Conservation (phyloP, 2,113 vertebrate genomes). For the Lepus europaeus region DNA sequence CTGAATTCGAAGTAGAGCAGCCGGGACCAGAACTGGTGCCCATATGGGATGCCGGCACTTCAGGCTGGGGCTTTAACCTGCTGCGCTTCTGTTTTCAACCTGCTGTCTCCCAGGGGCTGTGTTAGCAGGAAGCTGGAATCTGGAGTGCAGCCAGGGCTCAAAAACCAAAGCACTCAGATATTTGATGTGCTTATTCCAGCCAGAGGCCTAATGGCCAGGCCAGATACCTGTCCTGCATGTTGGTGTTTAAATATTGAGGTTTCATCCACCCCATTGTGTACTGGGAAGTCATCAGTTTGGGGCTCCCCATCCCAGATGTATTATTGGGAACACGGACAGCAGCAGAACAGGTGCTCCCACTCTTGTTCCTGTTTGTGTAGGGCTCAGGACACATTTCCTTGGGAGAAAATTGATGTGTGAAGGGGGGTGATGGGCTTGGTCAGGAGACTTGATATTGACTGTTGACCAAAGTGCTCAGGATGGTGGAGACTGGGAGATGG, state of each 20-base stretch:
- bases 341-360: not conserved
- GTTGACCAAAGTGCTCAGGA: not conserved
- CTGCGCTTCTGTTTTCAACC: too few relatives aligned
- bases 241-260: not conserved
- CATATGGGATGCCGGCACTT: too few relatives aligned
- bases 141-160: too few relatives aligned
- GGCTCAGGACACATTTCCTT: not conserved
- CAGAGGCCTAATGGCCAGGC: too few relatives aligned
- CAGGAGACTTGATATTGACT: not conserved
- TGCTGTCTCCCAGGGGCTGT: too few relatives aligned
- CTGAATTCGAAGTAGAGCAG: too few relatives aligned
- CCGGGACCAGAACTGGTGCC: too few relatives aligned
- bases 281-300: not conserved
- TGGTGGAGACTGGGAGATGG: not conserved
- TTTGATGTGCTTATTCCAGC: too few relatives aligned
- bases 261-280: not conserved
- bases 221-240: not conserved
- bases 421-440: not conserved
- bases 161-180: too few relatives aligned
- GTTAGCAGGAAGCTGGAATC: too few relatives aligned
- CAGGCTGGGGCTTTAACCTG: too few relatives aligned
- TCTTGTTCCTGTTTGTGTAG: not conserved
- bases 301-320: not conserved
- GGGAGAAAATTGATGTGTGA: not conserved
- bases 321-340: not conserved